These are phyloP conservation scores for Myripristis jacobus DNA, from an alignment of 2,797 vertebrate species.

Conservation along the genomic window DNA sequence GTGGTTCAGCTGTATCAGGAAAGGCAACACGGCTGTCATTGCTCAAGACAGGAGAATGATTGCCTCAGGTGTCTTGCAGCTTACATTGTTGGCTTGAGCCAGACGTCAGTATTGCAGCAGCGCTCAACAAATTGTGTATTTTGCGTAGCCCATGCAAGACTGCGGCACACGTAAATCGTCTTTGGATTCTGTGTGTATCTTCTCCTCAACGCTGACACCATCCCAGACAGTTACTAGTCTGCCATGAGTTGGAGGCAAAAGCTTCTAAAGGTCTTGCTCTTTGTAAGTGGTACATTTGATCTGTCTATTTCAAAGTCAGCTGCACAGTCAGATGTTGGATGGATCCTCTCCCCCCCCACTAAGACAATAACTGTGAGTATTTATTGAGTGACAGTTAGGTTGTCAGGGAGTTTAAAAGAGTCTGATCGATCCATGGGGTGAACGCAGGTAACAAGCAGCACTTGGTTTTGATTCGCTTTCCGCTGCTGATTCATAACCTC, in stretches of 20 bases:
- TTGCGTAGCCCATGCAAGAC: background rate
- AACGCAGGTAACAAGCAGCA: conserved; percentile 23
- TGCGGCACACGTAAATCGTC: background rate
- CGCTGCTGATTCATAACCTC: conserved; percentile 11
- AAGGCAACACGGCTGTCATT: conserved; percentile 4
- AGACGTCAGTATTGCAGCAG: background rate
- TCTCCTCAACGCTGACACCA: background rate
- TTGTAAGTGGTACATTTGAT: conserved; percentile 74
- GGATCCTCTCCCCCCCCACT: conserved; percentile 38
- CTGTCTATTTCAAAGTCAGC: conserved; percentile 68
- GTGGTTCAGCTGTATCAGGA: conserved; percentile 38
- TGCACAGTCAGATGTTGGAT: conserved; percentile 46
- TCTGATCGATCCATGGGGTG: conserved; percentile 41
- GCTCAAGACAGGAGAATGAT: background rate
- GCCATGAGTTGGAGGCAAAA: conserved; percentile 21
- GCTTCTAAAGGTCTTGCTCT: conserved; percentile 65
- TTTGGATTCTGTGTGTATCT: conserved; percentile 1
- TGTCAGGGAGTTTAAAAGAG: conserved; percentile 53
- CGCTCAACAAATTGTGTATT: background rate
- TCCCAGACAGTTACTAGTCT: conserved; percentile 4
- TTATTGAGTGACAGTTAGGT: conserved; percentile 38
- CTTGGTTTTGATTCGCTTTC: conserved; percentile 19
- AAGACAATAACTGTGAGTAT: conserved; percentile 5
- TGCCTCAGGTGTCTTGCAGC: conserved; percentile 11
- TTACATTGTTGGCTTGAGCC: conserved; percentile 1